Conservation (phyloP, 2,797 vertebrate genomes). For the Sebastes variabilis region DNA sequence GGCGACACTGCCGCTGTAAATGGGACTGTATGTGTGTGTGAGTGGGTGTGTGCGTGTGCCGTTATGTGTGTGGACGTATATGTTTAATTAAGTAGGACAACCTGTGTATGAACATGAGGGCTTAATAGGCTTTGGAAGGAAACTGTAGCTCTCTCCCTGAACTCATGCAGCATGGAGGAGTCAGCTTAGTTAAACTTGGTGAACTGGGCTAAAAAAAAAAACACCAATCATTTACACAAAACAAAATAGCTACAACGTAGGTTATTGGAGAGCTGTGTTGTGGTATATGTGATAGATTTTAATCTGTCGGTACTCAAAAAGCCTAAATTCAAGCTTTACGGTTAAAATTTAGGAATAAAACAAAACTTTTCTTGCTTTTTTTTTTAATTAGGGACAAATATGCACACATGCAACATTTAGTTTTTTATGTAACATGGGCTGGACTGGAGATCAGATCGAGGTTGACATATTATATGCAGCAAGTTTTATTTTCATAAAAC, state of each 20-base stretch:
- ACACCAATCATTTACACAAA: not conserved
- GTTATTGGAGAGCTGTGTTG: not conserved
- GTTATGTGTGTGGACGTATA: not conserved
- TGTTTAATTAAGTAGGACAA: slow-evolving; percentile 53
- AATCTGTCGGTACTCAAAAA: not conserved
- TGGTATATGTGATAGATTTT: not conserved
- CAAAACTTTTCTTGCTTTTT: not conserved
- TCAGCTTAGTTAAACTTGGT: not conserved
- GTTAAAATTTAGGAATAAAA: not conserved
- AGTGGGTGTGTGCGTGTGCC: not conserved
- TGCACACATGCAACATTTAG: not conserved
- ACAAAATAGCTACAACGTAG: not conserved
- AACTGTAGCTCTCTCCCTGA: not conserved
- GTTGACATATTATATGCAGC: not conserved
- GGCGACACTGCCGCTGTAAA: slow-evolving; percentile 4
- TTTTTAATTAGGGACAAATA: not conserved
- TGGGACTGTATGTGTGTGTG: slow-evolving; percentile 1
- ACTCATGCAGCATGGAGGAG: not conserved
- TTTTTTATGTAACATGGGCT: not conserved
- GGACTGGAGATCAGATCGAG: not conserved
- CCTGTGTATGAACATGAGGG: slow-evolving; percentile 15
- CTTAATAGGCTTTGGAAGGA: slow-evolving; percentile 31
- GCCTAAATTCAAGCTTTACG: not conserved
- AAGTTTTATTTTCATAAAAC: not conserved
- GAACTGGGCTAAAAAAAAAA: too few relatives aligned